A percentile compares a stretch with the other conserved stretches of the same genome.
Conservation (phyloP, 2,797 vertebrate species). For the Parauchenoglanis punctatus region DNA sequence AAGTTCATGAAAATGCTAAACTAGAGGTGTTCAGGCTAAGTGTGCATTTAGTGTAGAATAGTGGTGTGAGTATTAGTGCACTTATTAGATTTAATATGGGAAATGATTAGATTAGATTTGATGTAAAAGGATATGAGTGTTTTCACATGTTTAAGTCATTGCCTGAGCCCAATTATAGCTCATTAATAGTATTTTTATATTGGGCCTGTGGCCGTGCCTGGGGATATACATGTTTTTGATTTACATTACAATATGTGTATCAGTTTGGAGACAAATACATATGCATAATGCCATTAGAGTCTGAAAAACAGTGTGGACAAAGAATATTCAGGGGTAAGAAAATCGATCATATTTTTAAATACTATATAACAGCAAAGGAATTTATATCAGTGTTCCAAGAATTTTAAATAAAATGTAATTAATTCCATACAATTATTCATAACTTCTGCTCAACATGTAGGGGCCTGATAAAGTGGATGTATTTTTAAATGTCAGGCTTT, state of each 20-base stretch:
- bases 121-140: not conserved
- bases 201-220: not conserved
- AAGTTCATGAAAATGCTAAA: not conserved
- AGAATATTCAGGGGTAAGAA: not conserved
- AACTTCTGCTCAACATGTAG: not conserved
- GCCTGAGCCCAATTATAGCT: not conserved
- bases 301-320: not conserved
- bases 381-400: constrained; percentile 1
- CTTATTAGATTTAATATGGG: not conserved
- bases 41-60: not conserved
- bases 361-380: not conserved
- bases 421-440: constrained; percentile 1
- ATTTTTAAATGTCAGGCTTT: not conserved
- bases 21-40: not conserved
- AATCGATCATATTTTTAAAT: not conserved
- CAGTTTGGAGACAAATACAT: not conserved
- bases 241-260: not conserved
- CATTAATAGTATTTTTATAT: not conserved
- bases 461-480: not conserved
- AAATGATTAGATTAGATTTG: not conserved
- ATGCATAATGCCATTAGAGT: not conserved
- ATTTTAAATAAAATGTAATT: not conserved
- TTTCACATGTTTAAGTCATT: not conserved
- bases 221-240: not conserved
- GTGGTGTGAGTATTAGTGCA: not conserved